Percentiles rank a stretch among this genome's conserved stretches.
These are phyloP conservation scores for Caenorhabditis wallacei DNA, from an alignment of 2,888 invertebrate genomes.

Conservation along the genomic window DNA sequence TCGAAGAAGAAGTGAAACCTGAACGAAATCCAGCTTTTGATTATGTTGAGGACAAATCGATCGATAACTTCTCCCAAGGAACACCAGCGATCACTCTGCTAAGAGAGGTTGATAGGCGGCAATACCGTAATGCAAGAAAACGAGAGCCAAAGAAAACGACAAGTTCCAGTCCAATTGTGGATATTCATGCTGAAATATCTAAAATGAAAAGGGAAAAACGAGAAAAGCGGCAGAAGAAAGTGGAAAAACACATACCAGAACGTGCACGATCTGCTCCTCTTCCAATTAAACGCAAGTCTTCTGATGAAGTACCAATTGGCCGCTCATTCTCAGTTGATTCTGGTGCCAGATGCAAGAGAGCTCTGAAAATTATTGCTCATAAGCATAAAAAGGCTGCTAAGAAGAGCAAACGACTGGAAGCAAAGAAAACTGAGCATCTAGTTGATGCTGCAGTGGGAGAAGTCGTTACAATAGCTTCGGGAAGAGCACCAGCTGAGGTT, in stretches of 20 bases:
- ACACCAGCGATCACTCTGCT: not conserved
- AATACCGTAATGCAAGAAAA: not conserved
- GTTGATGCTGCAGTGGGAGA: too few relatives aligned
- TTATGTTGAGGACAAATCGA: not conserved
- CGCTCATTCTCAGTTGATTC: slow-evolving; percentile 33
- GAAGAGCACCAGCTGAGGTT: too few relatives aligned
- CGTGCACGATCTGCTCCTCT: not conserved
- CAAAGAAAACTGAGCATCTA: not conserved
- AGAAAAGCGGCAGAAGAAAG: not conserved
- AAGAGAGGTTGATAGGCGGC: not conserved
- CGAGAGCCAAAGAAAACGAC: not conserved
- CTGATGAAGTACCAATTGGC: not conserved
- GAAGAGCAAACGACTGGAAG: not conserved
- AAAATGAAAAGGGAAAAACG: not conserved
- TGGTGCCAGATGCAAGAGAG: not conserved
- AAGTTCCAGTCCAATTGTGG: not conserved
- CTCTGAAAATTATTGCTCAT: not conserved
- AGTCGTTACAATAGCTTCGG: too few relatives aligned
- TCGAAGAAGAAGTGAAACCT: not conserved
- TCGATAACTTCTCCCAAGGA: slow-evolving; percentile 5
- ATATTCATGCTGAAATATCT: not conserved
- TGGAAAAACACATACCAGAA: not conserved
- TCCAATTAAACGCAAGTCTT: not conserved
- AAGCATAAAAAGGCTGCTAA: not conserved
- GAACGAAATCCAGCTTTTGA: not conserved